phyloP scores from a whole-genome alignment of 2,797 vertebrate genomes.

The Enteromius treurensis region DNA sequence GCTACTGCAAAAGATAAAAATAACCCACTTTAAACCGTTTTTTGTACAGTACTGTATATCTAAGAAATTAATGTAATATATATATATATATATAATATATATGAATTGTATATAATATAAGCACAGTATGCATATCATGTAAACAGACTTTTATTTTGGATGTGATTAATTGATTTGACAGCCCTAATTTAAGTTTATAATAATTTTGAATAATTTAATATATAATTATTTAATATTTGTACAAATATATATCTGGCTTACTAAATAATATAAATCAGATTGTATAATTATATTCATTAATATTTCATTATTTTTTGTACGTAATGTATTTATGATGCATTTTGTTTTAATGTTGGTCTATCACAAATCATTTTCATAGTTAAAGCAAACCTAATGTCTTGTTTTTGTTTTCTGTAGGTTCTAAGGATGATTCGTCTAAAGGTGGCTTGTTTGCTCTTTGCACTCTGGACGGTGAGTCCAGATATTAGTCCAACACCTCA shows the following conservation, averaged over 20 bases:
- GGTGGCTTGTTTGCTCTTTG: slow-evolving; percentile 95
- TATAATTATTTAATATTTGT: neutral
- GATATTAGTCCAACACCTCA: neutral
- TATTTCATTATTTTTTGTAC: neutral
- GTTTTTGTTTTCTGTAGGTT: slow-evolving; percentile 71
- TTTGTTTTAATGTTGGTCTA: neutral
- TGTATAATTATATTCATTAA: neutral
- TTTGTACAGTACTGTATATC: too few species aligned
- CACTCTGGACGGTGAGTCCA: slow-evolving; percentile 91
- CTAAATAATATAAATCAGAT: neutral
- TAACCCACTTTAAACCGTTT: too few species aligned
- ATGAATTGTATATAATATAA: neutral
- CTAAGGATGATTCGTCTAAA: slow-evolving; percentile 76
- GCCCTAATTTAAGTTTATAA: neutral
- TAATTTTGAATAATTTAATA: neutral
- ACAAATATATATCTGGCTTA: neutral
- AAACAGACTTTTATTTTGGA: neutral
- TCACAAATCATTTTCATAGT: neutral
- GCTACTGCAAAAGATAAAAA: too few species aligned
- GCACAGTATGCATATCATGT: neutral
- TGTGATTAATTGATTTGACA: neutral
- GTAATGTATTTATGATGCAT: neutral
- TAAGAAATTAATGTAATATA: neutral
- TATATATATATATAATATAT: too few species aligned
- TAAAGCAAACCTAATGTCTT: neutral